A percentile compares a stretch with the other conserved stretches of the same genome.
Conservation (phyloP, 2,797 vertebrate species). For the Cichlasoma orientale region DNA sequence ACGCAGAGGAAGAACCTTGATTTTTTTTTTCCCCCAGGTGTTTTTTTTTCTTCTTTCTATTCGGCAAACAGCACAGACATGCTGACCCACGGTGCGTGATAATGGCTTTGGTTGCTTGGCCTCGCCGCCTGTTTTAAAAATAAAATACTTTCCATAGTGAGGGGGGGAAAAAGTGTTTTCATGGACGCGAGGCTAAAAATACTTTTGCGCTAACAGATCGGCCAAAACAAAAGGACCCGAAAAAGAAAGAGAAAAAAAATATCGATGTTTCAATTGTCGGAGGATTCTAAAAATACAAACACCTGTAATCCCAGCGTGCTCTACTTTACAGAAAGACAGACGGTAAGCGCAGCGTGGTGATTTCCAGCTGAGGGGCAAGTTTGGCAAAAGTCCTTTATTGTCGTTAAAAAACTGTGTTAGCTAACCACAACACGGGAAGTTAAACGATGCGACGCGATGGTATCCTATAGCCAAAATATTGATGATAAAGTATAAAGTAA, state of each 20-base stretch:
- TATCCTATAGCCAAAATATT: conserved; percentile 4
- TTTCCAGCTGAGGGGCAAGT: conserved; percentile 25
- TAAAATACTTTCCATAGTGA: conserved; percentile 15
- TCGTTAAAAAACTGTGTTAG: conserved; percentile 40
- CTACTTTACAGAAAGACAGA: conserved; percentile 8
- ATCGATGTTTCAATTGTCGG: conserved; percentile 45
- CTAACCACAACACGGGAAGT: conserved; percentile 48
- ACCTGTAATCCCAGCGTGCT: conserved; percentile 58
- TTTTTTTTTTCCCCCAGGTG: conserved; percentile 62
- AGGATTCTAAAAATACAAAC: conserved; percentile 52
- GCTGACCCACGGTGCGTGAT: conserved; percentile 7
- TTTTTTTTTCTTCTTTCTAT: conserved; percentile 25
- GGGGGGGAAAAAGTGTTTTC: background rate
- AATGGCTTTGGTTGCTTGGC: conserved; percentile 3
- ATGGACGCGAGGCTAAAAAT: conserved; percentile 11
- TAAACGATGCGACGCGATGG: conserved; percentile 2
- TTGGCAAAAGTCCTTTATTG: conserved; percentile 43
- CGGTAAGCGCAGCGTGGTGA: conserved; percentile 10
- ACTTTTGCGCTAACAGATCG: conserved; percentile 9
- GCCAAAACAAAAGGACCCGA: conserved; percentile 7
- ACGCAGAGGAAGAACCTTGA: conserved; percentile 63
- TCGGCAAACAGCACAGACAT: background rate
- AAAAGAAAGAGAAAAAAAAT: background rate
- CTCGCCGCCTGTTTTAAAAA: conserved; percentile 18
- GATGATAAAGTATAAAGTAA: background rate